phyloP scores from a whole-genome alignment of 1,140 invertebrate genomes.

The Drosophila ananassae region DNA sequence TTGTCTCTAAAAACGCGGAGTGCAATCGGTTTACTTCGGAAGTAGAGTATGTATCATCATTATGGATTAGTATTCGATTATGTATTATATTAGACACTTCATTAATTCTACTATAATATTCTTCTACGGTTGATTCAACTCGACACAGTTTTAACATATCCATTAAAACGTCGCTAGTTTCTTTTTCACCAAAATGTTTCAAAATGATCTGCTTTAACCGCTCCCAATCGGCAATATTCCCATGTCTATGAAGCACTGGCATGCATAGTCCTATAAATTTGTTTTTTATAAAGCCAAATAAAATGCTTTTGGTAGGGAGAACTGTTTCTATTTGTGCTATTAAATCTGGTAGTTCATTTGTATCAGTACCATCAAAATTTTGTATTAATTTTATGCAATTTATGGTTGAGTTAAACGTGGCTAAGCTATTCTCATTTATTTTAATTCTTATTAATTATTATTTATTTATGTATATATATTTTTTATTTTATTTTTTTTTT shows the following conservation, averaged over 20 bases:
- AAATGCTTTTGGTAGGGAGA: slow-evolving; percentile 6
- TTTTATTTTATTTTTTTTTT: no score
- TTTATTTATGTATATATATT: neutral
- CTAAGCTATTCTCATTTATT: slow-evolving; percentile 18
- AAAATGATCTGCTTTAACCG: slow-evolving; percentile 3
- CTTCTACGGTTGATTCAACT: slow-evolving; percentile 7
- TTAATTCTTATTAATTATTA: no score
- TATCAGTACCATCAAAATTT: slow-evolving; percentile 28
- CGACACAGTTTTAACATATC: slow-evolving; percentile 10
- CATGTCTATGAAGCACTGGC: slow-evolving; percentile 7
- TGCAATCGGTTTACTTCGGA: slow-evolving; percentile 30
- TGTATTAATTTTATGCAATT: slow-evolving; percentile 36
- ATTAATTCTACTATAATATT: slow-evolving; percentile 12
- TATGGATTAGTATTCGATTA: slow-evolving; percentile 27
- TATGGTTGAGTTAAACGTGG: slow-evolving; percentile 23
- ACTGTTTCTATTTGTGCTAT: slow-evolving; percentile 24
- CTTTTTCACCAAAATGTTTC: slow-evolving; percentile 1
- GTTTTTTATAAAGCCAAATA: slow-evolving; percentile 9
- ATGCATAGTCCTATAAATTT: slow-evolving; percentile 4
- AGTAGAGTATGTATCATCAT: slow-evolving; percentile 15
- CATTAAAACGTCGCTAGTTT: slow-evolving; percentile 11
- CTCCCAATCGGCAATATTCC: slow-evolving; percentile 1
- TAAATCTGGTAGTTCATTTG: slow-evolving; percentile 13
- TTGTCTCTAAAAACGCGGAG: slow-evolving; percentile 25
- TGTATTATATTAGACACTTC: slow-evolving; percentile 12